Base-by-base conservation (phyloP, 2,888 invertebrate species). In the Uropetala carovei region DNA sequence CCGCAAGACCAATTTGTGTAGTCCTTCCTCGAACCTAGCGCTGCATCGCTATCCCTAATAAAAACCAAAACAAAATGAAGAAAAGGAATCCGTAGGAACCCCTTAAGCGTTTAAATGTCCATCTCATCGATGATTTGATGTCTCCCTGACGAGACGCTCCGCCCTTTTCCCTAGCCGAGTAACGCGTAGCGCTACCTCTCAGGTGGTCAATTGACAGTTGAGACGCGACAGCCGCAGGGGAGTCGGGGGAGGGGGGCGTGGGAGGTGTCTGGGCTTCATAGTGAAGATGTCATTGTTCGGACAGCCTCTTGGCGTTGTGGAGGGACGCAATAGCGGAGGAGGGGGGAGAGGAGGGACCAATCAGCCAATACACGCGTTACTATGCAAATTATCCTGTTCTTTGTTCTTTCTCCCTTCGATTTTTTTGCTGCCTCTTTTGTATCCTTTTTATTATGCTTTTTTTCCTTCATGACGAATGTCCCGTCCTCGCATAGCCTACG, bases 231-330 rank as follows among this genome's bases (percentile, higher is more conserved):
- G 3, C 16, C 43, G 83, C 8, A 30, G 43, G 82, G 43, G 82
- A 43, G 43, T 1, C 3, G 1, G 43, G 43, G 5, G 30, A 14
- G 4, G 82, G 83, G 83, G 89, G 89, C 64, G 89, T 89, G 89
- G 89, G 89, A 89, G 89, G 89, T 89, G 64, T 86, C 86, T 86
- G 86, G 86, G n/a, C 64, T 64, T 89, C n/a, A n/a, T 43, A 64
- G 89, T 89, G 89, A 68, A 89, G 89, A 89, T 89, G 89, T 89
- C 89, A 89, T 89, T 89, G 89, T 89, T 89, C 64, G 27, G 89
- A 86, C 83, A 83, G 83, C 83, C 83, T 56, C 83, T 83, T 83
- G 83, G 83, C 83, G 83, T 83, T 83, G 83, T n/a, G 43, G 43
- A 43, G 43, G 57, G n/a, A 43, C 57, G 13, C n/a, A n/a, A 30